Conservation (phyloP, 1,140 invertebrate genomes). For the Ceratitis capitata region DNA sequence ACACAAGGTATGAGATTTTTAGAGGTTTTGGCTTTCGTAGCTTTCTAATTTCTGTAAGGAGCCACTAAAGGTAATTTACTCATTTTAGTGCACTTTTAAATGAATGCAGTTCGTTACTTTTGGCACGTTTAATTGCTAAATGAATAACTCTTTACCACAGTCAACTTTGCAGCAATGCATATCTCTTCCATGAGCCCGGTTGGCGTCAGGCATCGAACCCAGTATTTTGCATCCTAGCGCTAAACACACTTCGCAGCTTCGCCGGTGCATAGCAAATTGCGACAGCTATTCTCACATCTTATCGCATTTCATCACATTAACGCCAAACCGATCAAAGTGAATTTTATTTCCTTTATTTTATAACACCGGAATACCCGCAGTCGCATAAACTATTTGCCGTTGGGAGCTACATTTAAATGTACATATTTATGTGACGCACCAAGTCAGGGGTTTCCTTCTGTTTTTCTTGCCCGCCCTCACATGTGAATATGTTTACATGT, state of each 20-base stretch:
- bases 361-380: not conserved
- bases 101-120: too few relatives aligned
- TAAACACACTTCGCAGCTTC: not conserved
- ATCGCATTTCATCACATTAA: slow-evolving; percentile 11
- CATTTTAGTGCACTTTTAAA: too few relatives aligned
- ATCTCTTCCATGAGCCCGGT: too few relatives aligned
- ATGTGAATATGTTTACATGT: too few relatives aligned
- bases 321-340: not conserved
- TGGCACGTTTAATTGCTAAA: too few relatives aligned
- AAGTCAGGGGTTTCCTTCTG: not conserved
- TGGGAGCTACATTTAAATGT: not conserved
- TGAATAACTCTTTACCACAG: too few relatives aligned
- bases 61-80: too few relatives aligned
- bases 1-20: too few relatives aligned
- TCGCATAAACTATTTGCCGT: not conserved
- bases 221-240: not conserved
- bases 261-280: not conserved
- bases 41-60: too few relatives aligned
- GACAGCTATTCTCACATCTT: not conserved
- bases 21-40: too few relatives aligned
- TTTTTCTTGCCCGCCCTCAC: not conserved
- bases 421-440: not conserved
- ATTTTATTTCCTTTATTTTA: not conserved
- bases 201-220: not conserved
- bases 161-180: too few relatives aligned